Conservation (phyloP, 2,797 vertebrate species). For the Sebastes hubbsi region DNA sequence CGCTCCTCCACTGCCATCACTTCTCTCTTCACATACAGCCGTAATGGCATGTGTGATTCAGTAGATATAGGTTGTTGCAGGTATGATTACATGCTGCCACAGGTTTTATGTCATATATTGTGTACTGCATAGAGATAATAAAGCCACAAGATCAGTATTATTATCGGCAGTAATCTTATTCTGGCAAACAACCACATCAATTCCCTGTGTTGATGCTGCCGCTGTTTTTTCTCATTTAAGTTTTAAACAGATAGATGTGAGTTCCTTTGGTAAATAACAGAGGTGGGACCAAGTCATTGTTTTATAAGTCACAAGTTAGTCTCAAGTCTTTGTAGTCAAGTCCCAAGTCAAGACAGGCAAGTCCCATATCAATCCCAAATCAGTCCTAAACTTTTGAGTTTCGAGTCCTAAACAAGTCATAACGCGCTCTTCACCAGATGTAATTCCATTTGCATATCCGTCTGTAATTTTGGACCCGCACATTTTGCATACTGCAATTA, state of each 20-base stretch:
- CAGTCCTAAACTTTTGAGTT: background rate
- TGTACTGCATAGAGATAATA: background rate
- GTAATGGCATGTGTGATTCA: slow-evolving; percentile 18
- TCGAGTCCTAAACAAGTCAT: background rate
- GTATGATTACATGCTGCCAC: background rate
- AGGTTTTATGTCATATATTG: background rate
- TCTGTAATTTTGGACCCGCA: background rate
- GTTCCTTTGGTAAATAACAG: background rate
- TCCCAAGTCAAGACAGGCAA: too few relatives aligned
- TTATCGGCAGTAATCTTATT: background rate
- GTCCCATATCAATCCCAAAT: too few relatives aligned
- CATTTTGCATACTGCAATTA: background rate
- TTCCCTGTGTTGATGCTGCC: background rate
- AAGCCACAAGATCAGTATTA: background rate
- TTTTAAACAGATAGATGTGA: background rate
- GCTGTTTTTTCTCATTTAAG: background rate
- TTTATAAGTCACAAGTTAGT: background rate
- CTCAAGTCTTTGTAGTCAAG: background rate
- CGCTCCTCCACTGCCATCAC: slow-evolving; percentile 10
- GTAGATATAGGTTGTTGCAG: background rate
- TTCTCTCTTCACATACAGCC: slow-evolving; percentile 5
- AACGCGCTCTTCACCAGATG: background rate
- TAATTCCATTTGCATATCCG: background rate
- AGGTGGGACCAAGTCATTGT: too few relatives aligned
- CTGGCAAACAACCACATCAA: background rate